phyloP scores from a whole-genome alignment of 1,140 invertebrate genomes.

The Capitella teleta region DNA sequence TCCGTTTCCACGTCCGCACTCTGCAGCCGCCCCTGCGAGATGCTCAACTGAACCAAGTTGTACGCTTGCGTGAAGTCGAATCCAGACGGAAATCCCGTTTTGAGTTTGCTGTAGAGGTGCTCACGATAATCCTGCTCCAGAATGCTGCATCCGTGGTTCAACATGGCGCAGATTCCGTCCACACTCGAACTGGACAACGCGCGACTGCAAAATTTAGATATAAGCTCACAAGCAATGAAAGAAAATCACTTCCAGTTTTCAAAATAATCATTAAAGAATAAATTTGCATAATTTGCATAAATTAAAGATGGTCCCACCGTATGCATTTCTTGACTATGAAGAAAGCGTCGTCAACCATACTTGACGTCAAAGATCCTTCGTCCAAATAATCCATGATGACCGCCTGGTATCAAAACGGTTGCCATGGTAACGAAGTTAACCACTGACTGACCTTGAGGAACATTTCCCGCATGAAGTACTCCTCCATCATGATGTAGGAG shows the following conservation, averaged over 20 bases:
- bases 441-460: conserved; percentile 75
- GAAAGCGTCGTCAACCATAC: conserved; percentile 94
- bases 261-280: background rate
- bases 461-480: conserved; percentile 93
- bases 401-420: conserved; percentile 47
- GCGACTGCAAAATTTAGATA: conserved; percentile 48
- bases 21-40: conserved; percentile 71
- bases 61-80: conserved; percentile 44
- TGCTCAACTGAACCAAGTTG: conserved; percentile 63
- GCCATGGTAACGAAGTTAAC: background rate
- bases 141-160: conserved; percentile 82
- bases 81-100: conserved; percentile 70
- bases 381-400: conserved; percentile 69
- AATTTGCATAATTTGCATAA: background rate
- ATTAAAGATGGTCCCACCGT: conserved; percentile 47
- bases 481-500: conserved; percentile 82
- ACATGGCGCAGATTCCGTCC: conserved; percentile 89
- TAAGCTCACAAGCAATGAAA: background rate
- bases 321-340: conserved; percentile 95
- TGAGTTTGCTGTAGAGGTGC: conserved; percentile 61
- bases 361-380: conserved; percentile 65
- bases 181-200: conserved; percentile 78
- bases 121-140: conserved; percentile 77
- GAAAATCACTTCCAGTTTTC: background rate
- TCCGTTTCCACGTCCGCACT: conserved; percentile 64